Conservation (phyloP, 2,888 invertebrate genomes). For the Drosophila neutralis region DNA sequence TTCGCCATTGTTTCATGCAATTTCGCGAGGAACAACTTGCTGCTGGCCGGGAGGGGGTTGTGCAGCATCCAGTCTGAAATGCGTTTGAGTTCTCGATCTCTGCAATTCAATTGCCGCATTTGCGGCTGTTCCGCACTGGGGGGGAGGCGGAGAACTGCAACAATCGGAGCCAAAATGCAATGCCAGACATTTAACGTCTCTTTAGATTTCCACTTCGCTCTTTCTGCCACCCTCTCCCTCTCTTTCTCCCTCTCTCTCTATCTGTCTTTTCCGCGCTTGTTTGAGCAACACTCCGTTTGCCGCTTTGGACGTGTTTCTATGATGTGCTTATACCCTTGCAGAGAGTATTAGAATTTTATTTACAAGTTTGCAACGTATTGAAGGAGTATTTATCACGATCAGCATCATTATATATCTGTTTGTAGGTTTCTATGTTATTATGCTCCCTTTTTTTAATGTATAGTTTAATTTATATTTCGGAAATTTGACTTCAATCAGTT, state of each 20-base stretch:
- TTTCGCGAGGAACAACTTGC: background rate
- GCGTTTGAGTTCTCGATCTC: constrained; percentile 66
- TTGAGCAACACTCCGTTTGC: constrained; percentile 26
- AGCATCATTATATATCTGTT: background rate
- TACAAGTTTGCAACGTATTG: background rate
- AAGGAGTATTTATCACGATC: background rate
- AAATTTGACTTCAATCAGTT: background rate
- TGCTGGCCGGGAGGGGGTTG: background rate
- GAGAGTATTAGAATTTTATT: background rate
- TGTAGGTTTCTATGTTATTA: background rate
- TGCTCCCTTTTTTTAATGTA: background rate
- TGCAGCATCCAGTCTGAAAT: constrained; percentile 66
- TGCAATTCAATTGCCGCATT: constrained; percentile 72
- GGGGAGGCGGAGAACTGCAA: background rate
- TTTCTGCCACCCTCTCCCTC: background rate
- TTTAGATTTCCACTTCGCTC: background rate
- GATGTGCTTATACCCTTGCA: background rate
- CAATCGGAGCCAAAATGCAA: constrained; percentile 36
- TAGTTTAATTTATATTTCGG: background rate
- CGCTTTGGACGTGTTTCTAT: constrained; percentile 19
- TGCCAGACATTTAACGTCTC: constrained; percentile 44
- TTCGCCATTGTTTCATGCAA: constrained; percentile 58
- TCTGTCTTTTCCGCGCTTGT: constrained; percentile 13
- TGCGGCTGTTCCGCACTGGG: constrained; percentile 32
- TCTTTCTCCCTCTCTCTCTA: background rate